phyloP scores from a whole-genome alignment of 2,113 vertebrate genomes.

The Peromyscus leucopus region DNA sequence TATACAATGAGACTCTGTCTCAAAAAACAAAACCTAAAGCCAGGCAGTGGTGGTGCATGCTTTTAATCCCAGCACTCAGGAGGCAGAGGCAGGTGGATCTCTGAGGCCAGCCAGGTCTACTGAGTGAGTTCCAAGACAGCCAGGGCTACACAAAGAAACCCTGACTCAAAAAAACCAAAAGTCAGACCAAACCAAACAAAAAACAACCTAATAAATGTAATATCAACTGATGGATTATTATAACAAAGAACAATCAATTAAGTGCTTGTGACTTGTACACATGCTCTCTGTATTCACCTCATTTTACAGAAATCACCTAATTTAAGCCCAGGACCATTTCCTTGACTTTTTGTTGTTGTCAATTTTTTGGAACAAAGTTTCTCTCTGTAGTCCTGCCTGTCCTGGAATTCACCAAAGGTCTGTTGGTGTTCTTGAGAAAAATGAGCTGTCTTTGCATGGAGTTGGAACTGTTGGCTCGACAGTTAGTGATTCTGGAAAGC shows the following conservation, averaged over 20 bases:
- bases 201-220: not conserved
- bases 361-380: not conserved
- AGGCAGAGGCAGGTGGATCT: not conserved
- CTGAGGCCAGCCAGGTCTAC: not conserved
- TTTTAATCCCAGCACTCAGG: not conserved
- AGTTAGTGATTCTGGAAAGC: not conserved
- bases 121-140: not conserved
- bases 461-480: not conserved
- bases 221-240: not conserved
- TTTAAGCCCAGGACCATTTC: not conserved
- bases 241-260: not conserved
- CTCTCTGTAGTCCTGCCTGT: not conserved
- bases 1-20: not conserved
- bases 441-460: not conserved
- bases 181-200: not conserved
- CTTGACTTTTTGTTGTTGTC: not conserved
- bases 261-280: not conserved
- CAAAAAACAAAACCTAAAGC: not conserved
- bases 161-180: not conserved
- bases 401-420: not conserved
- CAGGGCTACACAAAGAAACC: not conserved
- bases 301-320: not conserved
- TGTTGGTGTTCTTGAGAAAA: not conserved
- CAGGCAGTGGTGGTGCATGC: fast-evolving
- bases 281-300: not conserved